Conservation (phyloP, 2,888 invertebrate genomes). For the Dioctria linearis region DNA sequence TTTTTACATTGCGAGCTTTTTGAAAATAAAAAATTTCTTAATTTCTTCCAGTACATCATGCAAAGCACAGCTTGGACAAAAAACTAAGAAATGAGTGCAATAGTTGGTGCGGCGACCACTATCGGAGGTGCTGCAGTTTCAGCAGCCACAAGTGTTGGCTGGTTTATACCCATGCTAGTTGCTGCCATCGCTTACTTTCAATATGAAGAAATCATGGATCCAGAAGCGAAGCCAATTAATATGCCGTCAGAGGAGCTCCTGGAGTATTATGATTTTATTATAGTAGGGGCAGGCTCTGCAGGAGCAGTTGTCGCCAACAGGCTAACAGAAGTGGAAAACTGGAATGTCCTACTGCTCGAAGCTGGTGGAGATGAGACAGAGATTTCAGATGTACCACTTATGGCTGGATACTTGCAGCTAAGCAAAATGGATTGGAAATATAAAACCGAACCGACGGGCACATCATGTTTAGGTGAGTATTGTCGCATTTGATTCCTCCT, state of each 20-base stretch:
- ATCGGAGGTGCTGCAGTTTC: slow-evolving; percentile 80
- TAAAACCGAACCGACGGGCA: slow-evolving; percentile 90
- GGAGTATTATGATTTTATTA: slow-evolving; percentile 84
- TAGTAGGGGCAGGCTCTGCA: slow-evolving; percentile 90
- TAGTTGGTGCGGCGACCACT: slow-evolving; percentile 78
- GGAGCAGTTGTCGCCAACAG: slow-evolving; percentile 91
- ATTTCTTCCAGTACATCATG: slow-evolving; percentile 21
- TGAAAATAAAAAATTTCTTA: not conserved
- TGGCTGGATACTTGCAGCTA: slow-evolving; percentile 89
- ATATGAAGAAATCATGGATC: slow-evolving; percentile 88
- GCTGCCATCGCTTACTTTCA: slow-evolving; percentile 91
- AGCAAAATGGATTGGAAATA: slow-evolving; percentile 94
- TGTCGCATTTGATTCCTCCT: no score
- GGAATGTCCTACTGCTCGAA: slow-evolving; percentile 86
- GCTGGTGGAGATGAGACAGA: slow-evolving; percentile 94
- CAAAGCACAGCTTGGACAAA: not conserved
- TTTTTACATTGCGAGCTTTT: no score
- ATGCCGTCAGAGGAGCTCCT: slow-evolving; percentile 77
- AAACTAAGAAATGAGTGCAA: slow-evolving; percentile 75
- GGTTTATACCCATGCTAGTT: slow-evolving; percentile 88
- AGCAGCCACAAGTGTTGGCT: slow-evolving; percentile 79
- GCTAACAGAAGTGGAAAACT: slow-evolving; percentile 82
- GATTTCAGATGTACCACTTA: slow-evolving; percentile 88
- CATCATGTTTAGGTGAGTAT: slow-evolving; percentile 82
- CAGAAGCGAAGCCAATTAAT: slow-evolving; percentile 84